These are phyloP conservation scores for Strix aluco DNA, from an alignment of 2,113 vertebrate genomes.

Conservation along the genomic window DNA sequence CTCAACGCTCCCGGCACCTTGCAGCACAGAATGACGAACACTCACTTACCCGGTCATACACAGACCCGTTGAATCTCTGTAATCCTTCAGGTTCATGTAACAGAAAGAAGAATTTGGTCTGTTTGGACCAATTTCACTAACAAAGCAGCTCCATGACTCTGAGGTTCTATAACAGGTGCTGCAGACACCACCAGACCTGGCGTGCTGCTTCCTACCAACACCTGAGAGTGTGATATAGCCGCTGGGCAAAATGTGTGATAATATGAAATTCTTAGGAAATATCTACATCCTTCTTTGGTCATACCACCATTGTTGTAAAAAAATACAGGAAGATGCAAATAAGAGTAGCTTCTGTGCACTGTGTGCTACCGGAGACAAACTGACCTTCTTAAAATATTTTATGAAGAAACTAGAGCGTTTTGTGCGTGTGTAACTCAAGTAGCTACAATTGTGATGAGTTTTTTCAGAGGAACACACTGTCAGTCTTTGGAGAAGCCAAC, in stretches of 20 bases:
- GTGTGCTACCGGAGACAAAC: not conserved
- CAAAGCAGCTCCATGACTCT: not conserved
- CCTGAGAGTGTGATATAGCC: no score
- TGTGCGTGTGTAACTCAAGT: not conserved
- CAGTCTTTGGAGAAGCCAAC: not conserved
- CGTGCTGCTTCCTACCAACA: not conserved
- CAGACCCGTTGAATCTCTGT: not conserved
- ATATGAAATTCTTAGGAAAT: not conserved
- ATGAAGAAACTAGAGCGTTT: not conserved
- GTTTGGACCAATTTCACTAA: not conserved
- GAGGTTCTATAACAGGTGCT: not conserved
- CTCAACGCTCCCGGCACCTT: not conserved
- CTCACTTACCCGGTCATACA: rapidly evolving
- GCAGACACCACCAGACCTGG: not conserved
- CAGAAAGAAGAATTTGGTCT: not conserved
- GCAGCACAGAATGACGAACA: not conserved
- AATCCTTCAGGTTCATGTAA: not conserved
- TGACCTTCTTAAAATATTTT: not conserved
- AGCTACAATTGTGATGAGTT: not conserved
- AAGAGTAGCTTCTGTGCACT: not conserved
- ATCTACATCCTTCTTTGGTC: not conserved
- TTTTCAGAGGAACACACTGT: not conserved
- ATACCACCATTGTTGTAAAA: not conserved
- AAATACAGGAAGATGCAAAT: no score
- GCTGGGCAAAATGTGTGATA: not conserved